These are phyloP conservation scores for Osmoderma eremita DNA, from an alignment of 2,888 invertebrate species.

Conservation along the genomic window DNA sequence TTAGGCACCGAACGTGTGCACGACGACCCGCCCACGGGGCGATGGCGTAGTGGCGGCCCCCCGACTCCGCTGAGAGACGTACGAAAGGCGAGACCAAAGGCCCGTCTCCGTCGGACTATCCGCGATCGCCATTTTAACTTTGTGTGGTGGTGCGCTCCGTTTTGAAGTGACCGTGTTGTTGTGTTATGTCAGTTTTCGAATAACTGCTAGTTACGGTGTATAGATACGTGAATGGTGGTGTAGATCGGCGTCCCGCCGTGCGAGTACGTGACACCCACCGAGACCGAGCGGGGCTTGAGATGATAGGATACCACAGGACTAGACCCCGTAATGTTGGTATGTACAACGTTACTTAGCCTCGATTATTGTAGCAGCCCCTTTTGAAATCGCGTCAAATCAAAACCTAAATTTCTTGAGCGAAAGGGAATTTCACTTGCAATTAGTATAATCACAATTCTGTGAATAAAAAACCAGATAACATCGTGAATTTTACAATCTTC, in stretches of 20 bases:
- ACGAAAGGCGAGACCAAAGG: neutral
- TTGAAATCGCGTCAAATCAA: too few relatives aligned
- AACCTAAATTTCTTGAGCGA: too few relatives aligned
- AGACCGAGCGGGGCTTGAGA: constrained; percentile 4
- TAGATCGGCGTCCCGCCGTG: neutral
- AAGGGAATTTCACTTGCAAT: too few relatives aligned
- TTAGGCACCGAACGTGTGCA: constrained; percentile 16
- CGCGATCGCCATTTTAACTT: constrained; percentile 42
- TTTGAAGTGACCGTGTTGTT: neutral
- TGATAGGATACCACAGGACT: constrained; percentile 19
- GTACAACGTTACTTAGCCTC: neutral
- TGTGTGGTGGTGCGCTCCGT: constrained; percentile 20
- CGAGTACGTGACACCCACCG: too few relatives aligned
- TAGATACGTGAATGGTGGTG: constrained; percentile 29
- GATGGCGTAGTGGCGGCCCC: constrained; percentile 28
- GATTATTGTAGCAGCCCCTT: too few relatives aligned
- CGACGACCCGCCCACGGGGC: constrained; percentile 30
- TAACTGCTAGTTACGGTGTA: constrained; percentile 29
- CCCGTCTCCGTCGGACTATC: constrained; percentile 1
- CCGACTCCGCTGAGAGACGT: constrained; percentile 27
- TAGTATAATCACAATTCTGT: too few relatives aligned
- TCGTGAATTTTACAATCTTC: too few relatives aligned
- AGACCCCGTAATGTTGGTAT: constrained; percentile 30
- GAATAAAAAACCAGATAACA: too few relatives aligned
- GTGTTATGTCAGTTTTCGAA: constrained; percentile 43